A percentile compares a stretch with the other conserved stretches of the same genome.
phyloP scores from a whole-genome alignment of 1,140 invertebrate genomes.

The Acromyrmex charruanus region DNA sequence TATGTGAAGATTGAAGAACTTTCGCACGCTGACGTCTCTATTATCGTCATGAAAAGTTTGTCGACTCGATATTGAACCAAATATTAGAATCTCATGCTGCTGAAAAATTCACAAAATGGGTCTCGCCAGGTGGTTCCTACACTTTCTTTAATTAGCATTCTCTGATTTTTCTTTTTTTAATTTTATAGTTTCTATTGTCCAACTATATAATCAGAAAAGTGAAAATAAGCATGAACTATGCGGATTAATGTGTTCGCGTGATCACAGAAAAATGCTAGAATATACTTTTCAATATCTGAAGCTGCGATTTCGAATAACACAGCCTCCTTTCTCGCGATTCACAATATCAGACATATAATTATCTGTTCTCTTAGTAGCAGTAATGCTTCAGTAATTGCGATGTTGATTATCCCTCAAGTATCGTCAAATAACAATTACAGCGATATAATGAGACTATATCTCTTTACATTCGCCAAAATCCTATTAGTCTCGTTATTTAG shows the following conservation, averaged over 20 bases:
- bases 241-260: neutral
- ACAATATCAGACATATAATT: neutral
- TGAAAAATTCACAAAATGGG: neutral
- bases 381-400: neutral
- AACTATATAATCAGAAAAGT: neutral
- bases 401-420: neutral
- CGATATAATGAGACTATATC: neutral
- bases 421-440: neutral
- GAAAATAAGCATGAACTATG: neutral
- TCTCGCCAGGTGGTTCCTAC: neutral
- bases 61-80: neutral
- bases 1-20: neutral
- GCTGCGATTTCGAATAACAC: neutral
- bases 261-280: constrained; percentile 11
- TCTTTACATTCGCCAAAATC: neutral
- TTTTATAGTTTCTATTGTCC: constrained; percentile 13
- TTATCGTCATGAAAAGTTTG: neutral
- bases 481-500: neutral
- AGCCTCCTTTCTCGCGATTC: neutral
- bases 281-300: neutral
- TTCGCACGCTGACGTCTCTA: neutral
- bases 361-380: neutral
- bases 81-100: neutral
- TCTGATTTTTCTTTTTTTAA: constrained; percentile 1
- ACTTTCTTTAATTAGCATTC: neutral